Conservation (phyloP, 2,888 invertebrate genomes). For the Hemistola chrysoprasaria region DNA sequence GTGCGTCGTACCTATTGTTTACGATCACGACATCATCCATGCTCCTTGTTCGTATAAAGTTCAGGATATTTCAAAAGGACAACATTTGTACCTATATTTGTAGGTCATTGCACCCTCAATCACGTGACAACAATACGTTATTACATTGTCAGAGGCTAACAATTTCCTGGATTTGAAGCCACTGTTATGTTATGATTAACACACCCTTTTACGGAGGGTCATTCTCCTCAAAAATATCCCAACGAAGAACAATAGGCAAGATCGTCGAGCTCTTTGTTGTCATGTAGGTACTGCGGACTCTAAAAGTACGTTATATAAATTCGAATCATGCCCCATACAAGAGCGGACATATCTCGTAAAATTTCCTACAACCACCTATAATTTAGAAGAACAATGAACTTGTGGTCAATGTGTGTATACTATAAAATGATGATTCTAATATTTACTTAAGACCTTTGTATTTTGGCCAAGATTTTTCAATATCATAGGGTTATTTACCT, state of each 20-base stretch:
- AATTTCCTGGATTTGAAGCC: slow-evolving; percentile 62
- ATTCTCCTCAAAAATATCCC: slow-evolving; percentile 60
- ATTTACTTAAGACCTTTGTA: slow-evolving; percentile 7
- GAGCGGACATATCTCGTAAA: slow-evolving; percentile 67
- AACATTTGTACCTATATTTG: slow-evolving; percentile 31
- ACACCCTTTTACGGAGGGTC: slow-evolving; percentile 64
- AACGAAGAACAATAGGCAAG: slow-evolving; percentile 63
- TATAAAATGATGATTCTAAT: slow-evolving; percentile 8
- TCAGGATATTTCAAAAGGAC: slow-evolving; percentile 19
- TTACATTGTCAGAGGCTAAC: slow-evolving; percentile 47
- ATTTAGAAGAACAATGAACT: slow-evolving; percentile 69
- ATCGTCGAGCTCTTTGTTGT: slow-evolving; percentile 72
- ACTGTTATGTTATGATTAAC: slow-evolving; percentile 57
- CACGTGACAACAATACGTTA: slow-evolving; percentile 43
- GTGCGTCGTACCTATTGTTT: slow-evolving; percentile 46
- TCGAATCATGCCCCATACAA: slow-evolving; percentile 55
- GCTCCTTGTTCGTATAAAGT: slow-evolving; percentile 23
- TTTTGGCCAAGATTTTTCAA: slow-evolving; percentile 4
- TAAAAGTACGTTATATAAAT: slow-evolving; percentile 73
- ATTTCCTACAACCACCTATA: too few relatives aligned
- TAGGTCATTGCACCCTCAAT: slow-evolving; percentile 46
- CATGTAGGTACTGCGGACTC: slow-evolving; percentile 46
- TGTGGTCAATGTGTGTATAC: slow-evolving; percentile 24
- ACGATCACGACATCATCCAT: slow-evolving; percentile 53
- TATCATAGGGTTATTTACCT: slow-evolving; percentile 13